Evolutionary conservation across 2,797 vertebrate genomes (phyloP).

Genomic region (Rhabdophis nuchalis): DNA sequence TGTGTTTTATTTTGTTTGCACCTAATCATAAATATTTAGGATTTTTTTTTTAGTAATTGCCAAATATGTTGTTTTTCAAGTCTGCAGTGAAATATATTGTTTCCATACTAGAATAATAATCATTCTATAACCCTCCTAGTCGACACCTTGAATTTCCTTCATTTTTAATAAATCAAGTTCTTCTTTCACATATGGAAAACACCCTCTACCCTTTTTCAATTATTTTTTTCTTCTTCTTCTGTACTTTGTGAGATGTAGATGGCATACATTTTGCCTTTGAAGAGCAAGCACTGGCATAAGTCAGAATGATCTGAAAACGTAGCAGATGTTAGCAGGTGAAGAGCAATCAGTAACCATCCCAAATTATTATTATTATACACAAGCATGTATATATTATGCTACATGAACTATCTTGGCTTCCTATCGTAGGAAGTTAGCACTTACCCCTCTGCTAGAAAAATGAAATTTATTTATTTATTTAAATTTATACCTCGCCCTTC

Average conservation of each 20-base stretch:
- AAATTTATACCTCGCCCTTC: too few relatives aligned
- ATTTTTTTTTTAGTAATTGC: background rate
- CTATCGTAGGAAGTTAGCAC: background rate
- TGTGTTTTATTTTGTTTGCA: background rate
- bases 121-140: background rate
- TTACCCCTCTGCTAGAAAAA: too few relatives aligned
- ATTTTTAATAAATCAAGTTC: slow-evolving; percentile 4
- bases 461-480: too few relatives aligned
- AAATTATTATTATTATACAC: background rate
- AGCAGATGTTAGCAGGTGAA: background rate
- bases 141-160: background rate
- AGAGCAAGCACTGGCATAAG: background rate
- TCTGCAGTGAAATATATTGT: background rate
- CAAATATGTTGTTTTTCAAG: background rate
- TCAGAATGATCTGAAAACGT: background rate
- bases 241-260: background rate
- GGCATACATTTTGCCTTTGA: background rate
- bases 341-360: background rate
- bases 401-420: background rate
- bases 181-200: background rate
- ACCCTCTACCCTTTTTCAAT: background rate
- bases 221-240: background rate
- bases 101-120: background rate
- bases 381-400: background rate
- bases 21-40: background rate